Base-by-base conservation (phyloP, 2,888 invertebrate species). In the Podabrus alpinus region DNA sequence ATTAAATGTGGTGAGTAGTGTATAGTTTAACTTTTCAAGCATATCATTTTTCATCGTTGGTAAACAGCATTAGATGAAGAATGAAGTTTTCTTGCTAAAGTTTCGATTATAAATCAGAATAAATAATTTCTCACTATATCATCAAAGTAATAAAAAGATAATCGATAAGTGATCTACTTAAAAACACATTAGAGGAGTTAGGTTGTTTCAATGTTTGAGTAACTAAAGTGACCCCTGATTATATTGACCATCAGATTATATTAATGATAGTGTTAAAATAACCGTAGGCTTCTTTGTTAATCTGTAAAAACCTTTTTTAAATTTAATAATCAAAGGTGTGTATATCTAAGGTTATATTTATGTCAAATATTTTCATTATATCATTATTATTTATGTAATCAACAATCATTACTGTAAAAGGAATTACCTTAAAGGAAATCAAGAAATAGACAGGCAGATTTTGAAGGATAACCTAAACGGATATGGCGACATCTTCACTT, bases 211-310 rank as follows among this genome's bases (percentile, higher is more conserved):
- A 61, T 69, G 61, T 69, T 69, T 69, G 7, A 19, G 45, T 19
- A 71, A 66, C 29, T 67, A 24, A 77, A 77, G 72, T 75, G 71
- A 64, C 68, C 72, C 73, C 73, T 77, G 75, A 77, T 77, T 77
- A 68, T 71, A 10, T 15, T 75, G 75, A 75, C 68, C 71, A 67
- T 75, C 69, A 77, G 73, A 75, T 77, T 75, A 66, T 16, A 66
- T 59, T 70, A 77, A 68, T 73, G 69, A 73, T 62, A 72, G 75
- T 66, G 71, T 71, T 73, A 73, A 59, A 66, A 75, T 69, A 59
- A 60, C 67, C 69, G 59, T 66, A 59, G 71, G 73, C 67, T 15
- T 62, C 45, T 64, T 66, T 19, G 59, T 45, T 59, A 71, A 45
- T 45, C 45, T 45, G 45, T 45, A 45, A 45, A 45, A 45, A 45